phyloP scores from a whole-genome alignment of 2,888 invertebrate genomes.

The Pyrrhosoma nymphula region DNA sequence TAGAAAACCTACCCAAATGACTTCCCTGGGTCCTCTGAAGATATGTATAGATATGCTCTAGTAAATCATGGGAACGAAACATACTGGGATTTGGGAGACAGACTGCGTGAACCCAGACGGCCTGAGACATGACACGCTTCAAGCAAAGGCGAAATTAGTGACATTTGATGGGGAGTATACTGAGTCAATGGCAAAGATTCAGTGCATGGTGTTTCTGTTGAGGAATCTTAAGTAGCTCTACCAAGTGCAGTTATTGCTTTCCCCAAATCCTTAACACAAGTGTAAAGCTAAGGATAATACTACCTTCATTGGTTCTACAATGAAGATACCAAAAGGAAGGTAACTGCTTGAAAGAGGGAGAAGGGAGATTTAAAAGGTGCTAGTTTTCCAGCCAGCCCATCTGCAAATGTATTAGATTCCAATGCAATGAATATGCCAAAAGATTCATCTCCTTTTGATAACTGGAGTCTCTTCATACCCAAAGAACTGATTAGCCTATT shows the following conservation, averaged over 20 bases:
- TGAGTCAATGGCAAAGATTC: not conserved
- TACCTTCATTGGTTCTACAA: not conserved
- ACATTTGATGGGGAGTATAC: not conserved
- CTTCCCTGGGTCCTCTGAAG: not conserved
- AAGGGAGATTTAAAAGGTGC: no score
- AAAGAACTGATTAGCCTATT: no score
- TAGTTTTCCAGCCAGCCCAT: no score
- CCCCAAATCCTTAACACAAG: not conserved
- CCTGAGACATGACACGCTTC: not conserved
- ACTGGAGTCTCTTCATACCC: no score
- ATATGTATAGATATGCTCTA: no score
- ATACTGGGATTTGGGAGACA: not conserved
- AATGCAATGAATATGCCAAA: no score
- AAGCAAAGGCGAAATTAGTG: slow-evolving; percentile 21
- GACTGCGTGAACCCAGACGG: not conserved
- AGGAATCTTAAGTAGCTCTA: not conserved
- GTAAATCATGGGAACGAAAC: not conserved
- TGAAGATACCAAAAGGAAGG: not conserved
- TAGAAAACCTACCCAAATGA: not conserved
- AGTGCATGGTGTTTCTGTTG: not conserved
- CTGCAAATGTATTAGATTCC: no score
- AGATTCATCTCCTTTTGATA: no score
- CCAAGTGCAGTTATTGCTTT: not conserved
- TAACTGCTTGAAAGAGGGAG: no score
- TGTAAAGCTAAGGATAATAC: not conserved